Evolutionary conservation across 2,888 invertebrate genomes (phyloP).

Genomic region (Smittia sp.): DNA sequence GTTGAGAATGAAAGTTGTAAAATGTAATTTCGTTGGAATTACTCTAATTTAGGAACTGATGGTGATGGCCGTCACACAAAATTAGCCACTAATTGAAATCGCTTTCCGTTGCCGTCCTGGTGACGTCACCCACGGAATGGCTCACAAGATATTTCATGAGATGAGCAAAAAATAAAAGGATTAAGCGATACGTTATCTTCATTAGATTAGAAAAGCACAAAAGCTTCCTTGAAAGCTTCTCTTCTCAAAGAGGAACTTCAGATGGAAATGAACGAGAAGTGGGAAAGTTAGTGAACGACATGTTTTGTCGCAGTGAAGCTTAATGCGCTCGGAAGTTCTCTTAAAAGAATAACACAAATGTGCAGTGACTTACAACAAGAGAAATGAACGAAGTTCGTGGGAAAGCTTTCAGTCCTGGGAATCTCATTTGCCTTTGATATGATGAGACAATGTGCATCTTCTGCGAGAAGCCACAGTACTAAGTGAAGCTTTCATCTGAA

Average conservation of each 20-base stretch:
- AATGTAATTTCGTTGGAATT: slow-evolving; percentile 4
- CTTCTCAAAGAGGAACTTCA: not conserved
- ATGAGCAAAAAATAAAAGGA: slow-evolving; percentile 10
- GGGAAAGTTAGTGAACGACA: not conserved
- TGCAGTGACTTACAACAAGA: too few relatives aligned
- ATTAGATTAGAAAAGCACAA: slow-evolving; percentile 18
- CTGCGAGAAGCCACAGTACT: not conserved
- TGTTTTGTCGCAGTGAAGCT: not conserved
- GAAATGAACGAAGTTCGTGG: too few relatives aligned
- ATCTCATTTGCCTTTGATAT: not conserved
- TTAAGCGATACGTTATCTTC: slow-evolving; percentile 19
- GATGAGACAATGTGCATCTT: not conserved
- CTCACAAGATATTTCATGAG: not conserved
- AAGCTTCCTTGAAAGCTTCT: slow-evolving; percentile 14
- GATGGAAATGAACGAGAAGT: not conserved
- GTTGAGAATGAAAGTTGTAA: slow-evolving; percentile 27
- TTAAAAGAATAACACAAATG: too few relatives aligned
- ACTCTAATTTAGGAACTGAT: slow-evolving; percentile 4
- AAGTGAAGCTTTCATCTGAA: not conserved
- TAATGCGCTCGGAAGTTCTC: not conserved
- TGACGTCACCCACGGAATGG: not conserved
- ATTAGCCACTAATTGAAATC: slow-evolving; percentile 41
- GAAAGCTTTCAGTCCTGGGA: not conserved
- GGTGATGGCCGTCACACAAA: slow-evolving; percentile 40
- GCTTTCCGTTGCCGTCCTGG: not conserved